Evolutionary conservation across 37 sponge, comb jelly and placozoan genomes (phyloP).

Genomic region (Halichondria panicea): DNA sequence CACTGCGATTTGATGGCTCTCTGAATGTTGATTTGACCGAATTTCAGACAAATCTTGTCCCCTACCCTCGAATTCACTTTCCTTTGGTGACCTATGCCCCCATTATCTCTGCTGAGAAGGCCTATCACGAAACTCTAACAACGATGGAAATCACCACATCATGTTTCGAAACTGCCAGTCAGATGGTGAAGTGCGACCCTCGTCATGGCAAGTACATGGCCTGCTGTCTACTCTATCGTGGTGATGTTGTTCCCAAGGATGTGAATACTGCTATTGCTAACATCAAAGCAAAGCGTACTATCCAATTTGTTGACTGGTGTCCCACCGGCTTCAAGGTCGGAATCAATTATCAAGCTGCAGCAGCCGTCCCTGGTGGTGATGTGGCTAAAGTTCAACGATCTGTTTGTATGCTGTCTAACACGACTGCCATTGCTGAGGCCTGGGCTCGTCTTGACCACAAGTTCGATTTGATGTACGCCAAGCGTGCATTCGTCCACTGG

Average conservation of each 20-base stretch:
- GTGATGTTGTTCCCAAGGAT: conserved; percentile 96
- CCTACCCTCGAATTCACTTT: conserved; percentile 98
- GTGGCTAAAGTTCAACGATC: conserved; percentile 91
- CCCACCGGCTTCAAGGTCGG: conserved; percentile 98
- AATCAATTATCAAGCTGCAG: conserved; percentile 96
- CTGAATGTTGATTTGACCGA: conserved; percentile 97
- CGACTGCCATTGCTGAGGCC: conserved; percentile 97
- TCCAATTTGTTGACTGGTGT: conserved; percentile 98
- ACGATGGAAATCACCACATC: conserved; percentile 85
- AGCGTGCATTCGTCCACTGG: conserved; percentile 98
- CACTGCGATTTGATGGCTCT: conserved; percentile 96
- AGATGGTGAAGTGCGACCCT: conserved; percentile 98
- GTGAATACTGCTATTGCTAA: conserved; percentile 93
- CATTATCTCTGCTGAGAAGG: conserved; percentile 96
- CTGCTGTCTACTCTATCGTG: conserved; percentile 94
- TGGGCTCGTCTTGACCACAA: conserved; percentile 98
- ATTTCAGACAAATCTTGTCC: conserved; percentile 99
- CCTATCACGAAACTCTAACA: conserved; percentile 89
- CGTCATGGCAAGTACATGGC: conserved; percentile 99
- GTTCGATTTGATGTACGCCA: conserved; percentile 99
- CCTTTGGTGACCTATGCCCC: conserved; percentile 98
- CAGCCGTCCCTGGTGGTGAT: conserved; percentile 92
- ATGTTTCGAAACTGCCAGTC: conserved; percentile 96
- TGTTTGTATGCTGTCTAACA: conserved; percentile 96
- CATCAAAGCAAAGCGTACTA: conserved; percentile 96